Percentiles rank a stretch among this genome's conserved stretches.
Conservation (phyloP, 2,888 invertebrate species). For the Agelastica alni region DNA sequence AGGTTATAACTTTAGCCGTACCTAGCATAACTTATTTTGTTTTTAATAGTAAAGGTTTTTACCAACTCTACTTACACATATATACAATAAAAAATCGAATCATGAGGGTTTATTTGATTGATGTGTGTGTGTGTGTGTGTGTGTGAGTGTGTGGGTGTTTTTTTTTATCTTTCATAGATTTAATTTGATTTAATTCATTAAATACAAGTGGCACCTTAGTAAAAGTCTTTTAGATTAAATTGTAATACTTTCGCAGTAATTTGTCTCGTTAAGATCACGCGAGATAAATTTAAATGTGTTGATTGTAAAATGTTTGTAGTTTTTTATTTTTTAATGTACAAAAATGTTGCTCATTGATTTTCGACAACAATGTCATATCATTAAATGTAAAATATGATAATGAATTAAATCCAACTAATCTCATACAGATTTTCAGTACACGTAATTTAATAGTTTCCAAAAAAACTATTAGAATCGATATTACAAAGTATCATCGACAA, state of each 20-base stretch:
- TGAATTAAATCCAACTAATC: constrained; percentile 13
- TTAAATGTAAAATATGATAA: too few species aligned
- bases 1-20: constrained; percentile 25
- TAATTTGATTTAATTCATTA: constrained; percentile 13
- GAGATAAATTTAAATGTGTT: too few species aligned
- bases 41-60: constrained; percentile 14
- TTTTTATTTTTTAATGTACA: too few species aligned
- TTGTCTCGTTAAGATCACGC: too few species aligned
- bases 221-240: too few species aligned
- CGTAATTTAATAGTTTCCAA: constrained; percentile 6
- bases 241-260: too few species aligned
- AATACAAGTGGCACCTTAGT: constrained; percentile 13
- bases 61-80: constrained; percentile 37
- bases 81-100: constrained; percentile 42
- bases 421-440: background rate
- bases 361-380: too few species aligned
- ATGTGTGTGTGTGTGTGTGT: too few species aligned
- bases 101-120: constrained; percentile 30
- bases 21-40: constrained; percentile 25
- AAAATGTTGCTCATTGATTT: too few species aligned
- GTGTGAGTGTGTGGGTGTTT: too few species aligned
- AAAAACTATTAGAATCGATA: constrained; percentile 6
- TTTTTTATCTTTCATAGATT: constrained; percentile 14
- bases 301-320: too few species aligned
- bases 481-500: constrained; percentile 11